phyloP scores from a whole-genome alignment of 2,797 vertebrate genomes.

The Catamblyrhynchus diadema region DNA sequence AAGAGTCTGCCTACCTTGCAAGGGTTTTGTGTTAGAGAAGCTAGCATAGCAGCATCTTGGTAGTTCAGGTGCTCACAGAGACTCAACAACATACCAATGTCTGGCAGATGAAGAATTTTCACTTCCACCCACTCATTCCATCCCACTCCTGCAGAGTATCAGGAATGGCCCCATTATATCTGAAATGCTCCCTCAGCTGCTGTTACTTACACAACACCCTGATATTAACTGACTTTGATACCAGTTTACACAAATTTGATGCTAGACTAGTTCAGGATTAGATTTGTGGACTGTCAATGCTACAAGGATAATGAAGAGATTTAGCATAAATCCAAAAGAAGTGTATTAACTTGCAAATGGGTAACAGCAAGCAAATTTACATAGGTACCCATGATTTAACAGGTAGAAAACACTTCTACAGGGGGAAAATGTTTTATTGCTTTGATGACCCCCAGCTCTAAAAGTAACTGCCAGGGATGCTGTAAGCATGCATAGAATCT shows the following conservation, averaged over 20 bases:
- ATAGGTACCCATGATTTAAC: neutral
- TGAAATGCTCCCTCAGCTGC: neutral
- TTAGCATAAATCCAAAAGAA: neutral
- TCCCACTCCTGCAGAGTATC: neutral
- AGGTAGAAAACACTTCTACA: neutral
- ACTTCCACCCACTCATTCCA: neutral
- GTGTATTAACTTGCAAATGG: neutral
- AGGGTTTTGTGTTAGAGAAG: neutral
- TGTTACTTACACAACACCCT: neutral
- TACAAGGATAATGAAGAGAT: neutral
- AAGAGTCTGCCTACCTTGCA: neutral
- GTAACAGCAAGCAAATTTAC: neutral
- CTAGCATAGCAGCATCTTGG: neutral
- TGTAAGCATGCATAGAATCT: neutral
- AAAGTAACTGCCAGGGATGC: neutral
- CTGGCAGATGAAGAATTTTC: neutral
- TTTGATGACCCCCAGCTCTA: neutral
- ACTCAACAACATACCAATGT: neutral
- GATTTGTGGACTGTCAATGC: neutral
- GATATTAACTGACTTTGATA: neutral
- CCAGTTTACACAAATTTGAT: neutral
- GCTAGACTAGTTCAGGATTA: neutral
- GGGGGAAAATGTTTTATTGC: neutral
- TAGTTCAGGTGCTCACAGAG: neutral
- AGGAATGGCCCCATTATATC: neutral